Base-by-base conservation (phyloP, 30 jellyfish, hydroid and myxozoan species). In the Euphysa ruthae region DNA sequence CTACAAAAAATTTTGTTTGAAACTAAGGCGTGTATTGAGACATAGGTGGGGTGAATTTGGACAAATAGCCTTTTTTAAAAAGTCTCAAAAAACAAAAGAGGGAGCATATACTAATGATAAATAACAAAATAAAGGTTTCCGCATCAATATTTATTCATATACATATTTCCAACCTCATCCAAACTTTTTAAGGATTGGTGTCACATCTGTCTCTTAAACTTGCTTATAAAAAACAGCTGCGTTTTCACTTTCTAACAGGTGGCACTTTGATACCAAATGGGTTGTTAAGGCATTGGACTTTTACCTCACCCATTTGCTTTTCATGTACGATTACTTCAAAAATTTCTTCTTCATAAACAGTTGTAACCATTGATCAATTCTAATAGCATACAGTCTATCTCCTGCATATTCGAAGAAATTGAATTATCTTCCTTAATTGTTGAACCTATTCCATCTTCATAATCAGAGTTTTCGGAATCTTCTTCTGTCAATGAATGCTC, bases 241-340 rank as follows among this genome's bases (percentile, higher is more conserved):
- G n/a, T n/a, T n/a, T 28, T 58, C 72, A 18, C 22, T 14, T 27
- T 58, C 69, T 18, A 58, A 58, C 72, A 58, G 61, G 72, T 8
- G 72, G 69, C 61, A 58, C 13, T 18, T 58, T 58, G 8, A 58
- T 27, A 18, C 72, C 72, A 58, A 58, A 58, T 58, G 72, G 72
- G 15, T 18, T n/a, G 61, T 15, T 27, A 21, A 58, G 72, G 72
- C 61, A 1, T 58, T 27, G 61, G 22, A 58, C 61, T 18, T 27
- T 21, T 18, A 21, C 61, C 61, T 58, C 63, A 27, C 70, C 72
- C 61, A 18, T 58, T 21, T 18, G 63, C 72, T 28, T 58, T 27
- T 28, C 0, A 14, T n/a, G 0, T 58, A 58, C 72, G 13, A 18
- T 58, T 28, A 58, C 72, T 12, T 22, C 72, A 58, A 58, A 58